Percentiles rank a stretch among this genome's conserved stretches.
Conservation (phyloP, 1,140 invertebrate species). For the Vanessa tameamea region DNA sequence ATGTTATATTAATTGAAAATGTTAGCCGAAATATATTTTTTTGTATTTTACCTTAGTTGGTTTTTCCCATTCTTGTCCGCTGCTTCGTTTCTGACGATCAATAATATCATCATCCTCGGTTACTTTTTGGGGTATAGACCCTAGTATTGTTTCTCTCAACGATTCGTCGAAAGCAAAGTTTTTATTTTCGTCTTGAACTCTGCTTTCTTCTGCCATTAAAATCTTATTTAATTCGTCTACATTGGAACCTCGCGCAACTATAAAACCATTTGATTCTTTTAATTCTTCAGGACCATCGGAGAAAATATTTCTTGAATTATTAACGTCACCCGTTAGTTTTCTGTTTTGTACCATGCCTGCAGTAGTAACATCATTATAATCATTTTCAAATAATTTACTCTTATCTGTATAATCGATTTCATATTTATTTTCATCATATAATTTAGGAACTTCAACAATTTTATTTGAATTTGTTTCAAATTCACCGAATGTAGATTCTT, state of each 20-base stretch:
- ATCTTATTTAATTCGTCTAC: slow-evolving; percentile 40
- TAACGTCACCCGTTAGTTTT: slow-evolving; percentile 1
- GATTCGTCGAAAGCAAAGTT: slow-evolving; percentile 8
- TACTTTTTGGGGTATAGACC: slow-evolving; percentile 5
- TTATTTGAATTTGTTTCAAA: slow-evolving; percentile 20
- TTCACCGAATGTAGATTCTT: slow-evolving; percentile 32
- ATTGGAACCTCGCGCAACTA: slow-evolving; percentile 47
- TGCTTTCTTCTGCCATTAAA: slow-evolving; percentile 45
- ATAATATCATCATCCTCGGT: slow-evolving; percentile 31
- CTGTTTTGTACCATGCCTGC: background rate
- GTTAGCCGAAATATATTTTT: slow-evolving; percentile 10
- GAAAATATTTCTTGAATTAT: slow-evolving; percentile 7
- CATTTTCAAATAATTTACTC: slow-evolving; percentile 19
- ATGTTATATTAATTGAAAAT: too few species aligned
- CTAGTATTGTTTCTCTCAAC: background rate
- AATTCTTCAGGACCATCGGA: slow-evolving; percentile 13
- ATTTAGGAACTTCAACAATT: slow-evolving; percentile 17
- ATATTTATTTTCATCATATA: slow-evolving; percentile 22
- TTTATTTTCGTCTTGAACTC: slow-evolving; percentile 37
- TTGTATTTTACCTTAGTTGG: slow-evolving; percentile 42
- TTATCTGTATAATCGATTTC: slow-evolving; percentile 21
- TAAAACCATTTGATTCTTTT: slow-evolving; percentile 38
- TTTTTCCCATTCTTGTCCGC: slow-evolving; percentile 51
- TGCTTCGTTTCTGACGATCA: slow-evolving; percentile 50
- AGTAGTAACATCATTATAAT: slow-evolving; percentile 33